Conservation (phyloP, 2,888 invertebrate genomes). For the Chloromyia formosa region DNA sequence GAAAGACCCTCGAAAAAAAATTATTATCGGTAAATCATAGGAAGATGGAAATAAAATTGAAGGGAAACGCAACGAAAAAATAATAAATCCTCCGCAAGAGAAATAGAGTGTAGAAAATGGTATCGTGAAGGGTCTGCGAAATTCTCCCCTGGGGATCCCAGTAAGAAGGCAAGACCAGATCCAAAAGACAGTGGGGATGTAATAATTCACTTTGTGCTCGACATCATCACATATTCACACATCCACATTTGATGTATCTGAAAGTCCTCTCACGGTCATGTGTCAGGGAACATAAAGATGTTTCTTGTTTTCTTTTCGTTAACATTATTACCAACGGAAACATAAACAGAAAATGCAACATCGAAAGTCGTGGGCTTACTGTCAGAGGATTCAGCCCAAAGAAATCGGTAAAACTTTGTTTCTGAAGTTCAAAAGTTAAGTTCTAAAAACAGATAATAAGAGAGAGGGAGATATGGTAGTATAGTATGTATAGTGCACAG, state of each 20-base stretch:
- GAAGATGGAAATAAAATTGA: constrained; percentile 42
- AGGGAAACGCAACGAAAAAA: constrained; percentile 35
- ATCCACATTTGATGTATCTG: neutral
- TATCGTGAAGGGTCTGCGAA: constrained; percentile 25
- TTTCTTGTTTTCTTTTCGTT: neutral
- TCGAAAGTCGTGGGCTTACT: too few relatives aligned
- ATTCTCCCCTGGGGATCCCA: constrained; percentile 15
- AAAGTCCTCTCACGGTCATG: neutral
- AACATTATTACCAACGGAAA: too few relatives aligned
- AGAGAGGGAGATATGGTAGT: too few relatives aligned
- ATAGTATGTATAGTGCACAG: too few relatives aligned
- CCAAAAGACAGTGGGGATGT: neutral
- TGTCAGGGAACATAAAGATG: constrained; percentile 1
- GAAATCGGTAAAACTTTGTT: too few relatives aligned
- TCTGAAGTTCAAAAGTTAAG: too few relatives aligned
- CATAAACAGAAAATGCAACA: too few relatives aligned
- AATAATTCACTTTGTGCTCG: constrained; percentile 38
- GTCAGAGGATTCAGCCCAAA: too few relatives aligned
- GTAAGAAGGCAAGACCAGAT: neutral
- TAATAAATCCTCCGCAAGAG: constrained; percentile 30
- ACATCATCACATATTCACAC: constrained; percentile 31
- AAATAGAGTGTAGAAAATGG: constrained; percentile 16
- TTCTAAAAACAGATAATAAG: too few relatives aligned
- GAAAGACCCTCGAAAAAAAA: constrained; percentile 13
- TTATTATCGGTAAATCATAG: constrained; percentile 40